These are phyloP conservation scores for Drymodes brunneopygia DNA, from an alignment of 2,113 vertebrate genomes.

Conservation along the genomic window DNA sequence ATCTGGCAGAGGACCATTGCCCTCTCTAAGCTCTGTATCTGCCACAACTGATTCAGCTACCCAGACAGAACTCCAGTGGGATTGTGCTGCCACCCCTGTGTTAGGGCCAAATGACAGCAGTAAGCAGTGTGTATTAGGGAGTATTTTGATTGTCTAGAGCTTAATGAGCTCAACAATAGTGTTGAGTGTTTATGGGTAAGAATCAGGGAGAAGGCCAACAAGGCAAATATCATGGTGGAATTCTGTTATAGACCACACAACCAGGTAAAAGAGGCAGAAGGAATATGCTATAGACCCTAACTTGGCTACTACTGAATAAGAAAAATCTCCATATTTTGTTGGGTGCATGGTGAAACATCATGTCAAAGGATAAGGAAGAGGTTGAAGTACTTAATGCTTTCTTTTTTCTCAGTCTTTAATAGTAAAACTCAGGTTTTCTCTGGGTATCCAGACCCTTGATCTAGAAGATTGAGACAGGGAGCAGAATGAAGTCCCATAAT, in stretches of 20 bases:
- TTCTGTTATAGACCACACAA: background rate
- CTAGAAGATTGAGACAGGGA: background rate
- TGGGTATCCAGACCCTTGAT: background rate
- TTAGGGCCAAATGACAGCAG: background rate
- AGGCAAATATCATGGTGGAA: background rate
- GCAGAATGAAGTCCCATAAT: background rate
- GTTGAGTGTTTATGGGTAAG: background rate
- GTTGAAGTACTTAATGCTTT: background rate
- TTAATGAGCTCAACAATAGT: background rate
- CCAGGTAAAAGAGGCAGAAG: background rate
- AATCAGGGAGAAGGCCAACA: background rate
- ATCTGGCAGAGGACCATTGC: background rate
- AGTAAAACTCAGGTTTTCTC: background rate
- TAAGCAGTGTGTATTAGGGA: background rate
- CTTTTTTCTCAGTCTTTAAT: background rate
- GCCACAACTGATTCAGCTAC: background rate
- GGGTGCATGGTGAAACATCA: background rate
- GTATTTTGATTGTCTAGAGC: background rate
- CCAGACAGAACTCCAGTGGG: background rate
- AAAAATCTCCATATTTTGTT: background rate
- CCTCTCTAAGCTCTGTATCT: background rate
- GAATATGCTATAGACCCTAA: background rate
- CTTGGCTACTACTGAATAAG: background rate
- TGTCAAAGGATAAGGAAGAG: background rate
- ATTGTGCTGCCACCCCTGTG: background rate